Percentiles rank a stretch among this genome's conserved stretches.
Conservation (phyloP, 1,140 invertebrate species). For the Penaeus indicus region DNA sequence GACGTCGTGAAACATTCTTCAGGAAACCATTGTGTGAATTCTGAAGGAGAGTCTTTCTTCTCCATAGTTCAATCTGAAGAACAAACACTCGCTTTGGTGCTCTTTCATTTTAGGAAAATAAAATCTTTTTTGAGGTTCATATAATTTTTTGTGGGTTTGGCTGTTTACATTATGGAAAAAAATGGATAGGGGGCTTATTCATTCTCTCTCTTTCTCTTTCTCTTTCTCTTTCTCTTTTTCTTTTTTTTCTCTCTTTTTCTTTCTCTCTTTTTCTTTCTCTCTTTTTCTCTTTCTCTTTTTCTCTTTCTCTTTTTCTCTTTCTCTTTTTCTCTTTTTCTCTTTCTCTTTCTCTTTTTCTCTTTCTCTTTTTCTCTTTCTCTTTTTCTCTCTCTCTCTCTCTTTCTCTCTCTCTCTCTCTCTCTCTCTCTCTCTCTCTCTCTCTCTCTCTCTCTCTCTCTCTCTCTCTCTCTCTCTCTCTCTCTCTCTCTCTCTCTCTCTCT, state of each 20-base stretch:
- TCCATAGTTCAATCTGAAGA: no score
- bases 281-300: not conserved
- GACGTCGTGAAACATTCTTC: no score
- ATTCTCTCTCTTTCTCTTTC: not conserved
- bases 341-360: not conserved
- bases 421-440: not conserved
- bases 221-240: not conserved
- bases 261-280: not conserved
- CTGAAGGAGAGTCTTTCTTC: no score
- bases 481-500: slow-evolving; percentile 4
- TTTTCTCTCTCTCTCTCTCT: not conserved
- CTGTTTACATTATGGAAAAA: no score
- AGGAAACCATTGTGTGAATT: no score
- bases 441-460: not conserved
- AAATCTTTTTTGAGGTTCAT: no score
- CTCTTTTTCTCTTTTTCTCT: not conserved
- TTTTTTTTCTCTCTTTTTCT: not conserved
- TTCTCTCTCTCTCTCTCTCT: not conserved
- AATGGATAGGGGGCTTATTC: not conserved
- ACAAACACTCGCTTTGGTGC: no score
- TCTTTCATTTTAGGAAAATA: no score
- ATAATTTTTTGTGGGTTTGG: no score
- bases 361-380: not conserved
- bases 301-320: not conserved
- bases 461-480: not conserved